Percentiles rank a stretch among this genome's conserved stretches.
These are phyloP conservation scores for Tetragonisca angustula DNA, from an alignment of 2,888 invertebrate genomes.

Conservation along the genomic window DNA sequence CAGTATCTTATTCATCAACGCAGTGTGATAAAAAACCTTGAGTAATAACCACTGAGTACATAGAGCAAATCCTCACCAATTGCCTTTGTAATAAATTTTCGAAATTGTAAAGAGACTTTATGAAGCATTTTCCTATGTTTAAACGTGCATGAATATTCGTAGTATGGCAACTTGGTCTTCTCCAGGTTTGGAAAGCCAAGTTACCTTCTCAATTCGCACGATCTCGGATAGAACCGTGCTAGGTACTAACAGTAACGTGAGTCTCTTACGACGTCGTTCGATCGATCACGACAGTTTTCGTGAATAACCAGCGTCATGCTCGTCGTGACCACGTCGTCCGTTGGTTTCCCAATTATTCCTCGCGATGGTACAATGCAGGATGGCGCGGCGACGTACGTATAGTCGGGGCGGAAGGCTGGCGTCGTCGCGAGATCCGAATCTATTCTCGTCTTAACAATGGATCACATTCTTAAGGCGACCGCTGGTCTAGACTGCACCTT, in stretches of 20 bases:
- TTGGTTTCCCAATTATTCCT: not conserved
- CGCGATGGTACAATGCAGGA: not conserved
- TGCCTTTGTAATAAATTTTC: too few relatives aligned
- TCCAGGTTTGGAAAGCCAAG: not conserved
- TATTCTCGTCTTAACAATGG: constrained; percentile 81
- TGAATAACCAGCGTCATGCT: not conserved
- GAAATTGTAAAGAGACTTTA: too few relatives aligned
- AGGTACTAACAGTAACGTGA: too few relatives aligned
- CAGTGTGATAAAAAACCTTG: too few relatives aligned
- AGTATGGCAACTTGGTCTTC: not conserved
- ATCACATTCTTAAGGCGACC: constrained; percentile 77
- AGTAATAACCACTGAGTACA: too few relatives aligned
- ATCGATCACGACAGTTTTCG: constrained; percentile 7
- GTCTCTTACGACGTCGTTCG: not conserved
- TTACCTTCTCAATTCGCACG: too few relatives aligned
- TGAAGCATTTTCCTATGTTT: not conserved
- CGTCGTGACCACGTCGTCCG: not conserved
- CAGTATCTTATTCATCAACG: too few relatives aligned
- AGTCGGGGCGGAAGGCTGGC: constrained; percentile 56
- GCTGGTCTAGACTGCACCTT: constrained; percentile 49
- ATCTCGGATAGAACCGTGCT: too few relatives aligned
- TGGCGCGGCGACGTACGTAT: constrained; percentile 28
- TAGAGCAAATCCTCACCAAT: too few relatives aligned
- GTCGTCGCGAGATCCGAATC: constrained; percentile 77
- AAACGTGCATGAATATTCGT: not conserved